phyloP scores from a whole-genome alignment of 2,797 vertebrate species.

The Neosalanx taihuensis region DNA sequence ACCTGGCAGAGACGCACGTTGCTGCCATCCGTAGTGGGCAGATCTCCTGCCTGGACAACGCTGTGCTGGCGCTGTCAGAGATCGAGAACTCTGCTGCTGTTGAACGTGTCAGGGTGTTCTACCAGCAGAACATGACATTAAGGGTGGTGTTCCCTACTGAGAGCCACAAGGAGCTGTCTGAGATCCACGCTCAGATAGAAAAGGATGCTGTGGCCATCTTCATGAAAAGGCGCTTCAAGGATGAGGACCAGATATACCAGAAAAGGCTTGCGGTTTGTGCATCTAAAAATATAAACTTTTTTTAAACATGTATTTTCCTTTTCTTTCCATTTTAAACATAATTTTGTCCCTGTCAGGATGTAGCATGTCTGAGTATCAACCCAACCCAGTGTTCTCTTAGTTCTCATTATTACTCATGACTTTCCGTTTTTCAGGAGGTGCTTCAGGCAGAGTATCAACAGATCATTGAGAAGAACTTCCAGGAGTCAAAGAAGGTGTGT shows the following conservation, averaged over 20 bases:
- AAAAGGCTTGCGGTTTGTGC: constrained; percentile 31
- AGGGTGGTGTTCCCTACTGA: constrained; percentile 44
- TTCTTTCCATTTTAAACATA: background rate
- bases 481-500: constrained; percentile 9
- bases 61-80: constrained; percentile 53
- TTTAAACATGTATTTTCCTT: too few species aligned
- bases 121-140: constrained; percentile 36
- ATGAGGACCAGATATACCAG: constrained; percentile 37
- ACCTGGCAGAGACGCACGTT: constrained; percentile 54
- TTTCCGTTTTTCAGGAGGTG: background rate
- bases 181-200: constrained; percentile 44
- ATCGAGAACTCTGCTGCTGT: constrained; percentile 52
- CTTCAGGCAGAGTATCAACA: constrained; percentile 6
- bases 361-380: background rate
- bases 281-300: too few species aligned
- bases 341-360: background rate
- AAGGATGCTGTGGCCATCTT: constrained; percentile 50
- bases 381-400: background rate
- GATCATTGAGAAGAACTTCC: constrained; percentile 14
- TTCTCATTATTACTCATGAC: background rate
- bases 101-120: constrained; percentile 41
- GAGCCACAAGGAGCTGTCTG: constrained; percentile 48
- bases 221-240: constrained; percentile 48
- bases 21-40: constrained; percentile 54
- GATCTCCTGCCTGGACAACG: constrained; percentile 63